Evolutionary conservation across 1,140 invertebrate genomes (phyloP), one percentile per base, ranked within the genome.

Genomic region (Chelonus insularis): DNA sequence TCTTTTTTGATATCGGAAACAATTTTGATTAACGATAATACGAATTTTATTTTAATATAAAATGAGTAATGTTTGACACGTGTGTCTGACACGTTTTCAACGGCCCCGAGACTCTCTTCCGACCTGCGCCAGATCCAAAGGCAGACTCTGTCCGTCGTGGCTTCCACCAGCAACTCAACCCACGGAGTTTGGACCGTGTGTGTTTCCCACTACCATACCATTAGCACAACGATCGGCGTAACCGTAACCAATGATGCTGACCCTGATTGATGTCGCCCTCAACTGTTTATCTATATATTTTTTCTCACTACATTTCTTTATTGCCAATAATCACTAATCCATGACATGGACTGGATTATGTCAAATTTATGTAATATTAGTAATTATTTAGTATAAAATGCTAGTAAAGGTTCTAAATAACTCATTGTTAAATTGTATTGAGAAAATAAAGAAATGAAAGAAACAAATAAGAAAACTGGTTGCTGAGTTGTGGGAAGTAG

Each of bases 141-240:
- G 51, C 67, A 61, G 64, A 73, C 73, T 72, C 67, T 60, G 39
- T 39, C 57, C 39, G 68, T 14, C 18, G 50, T 57, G 41, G 66
- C 60, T 43, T 66, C 65, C 58, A 41, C 54, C 63, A 62, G 58
- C 43, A 57, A 64, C 63, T 52, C 62, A 68, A 64, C 50, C 63
- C 62, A 29, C 66, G 68, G 68, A 69, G 74, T 74, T 73, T 70
- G 70, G 66, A 73, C 65, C 65, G 66, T 66, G 68, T 70, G 68
- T 51, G 7, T n/a, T 69, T 72, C 68, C 56, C 25, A 45, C 56
- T 21, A 57, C 62, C 45, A 58, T 21, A 57, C 62, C 45, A 58
- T 20, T 20, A 37, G 45, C 45, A 23, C 63, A 32, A 51, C n/a
- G 23, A 12, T 25, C 21, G 8, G 20, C 34, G 34, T 16, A n/a